Base-by-base conservation (phyloP, 1,140 invertebrate genomes). In the Drosophila guanche region DNA sequence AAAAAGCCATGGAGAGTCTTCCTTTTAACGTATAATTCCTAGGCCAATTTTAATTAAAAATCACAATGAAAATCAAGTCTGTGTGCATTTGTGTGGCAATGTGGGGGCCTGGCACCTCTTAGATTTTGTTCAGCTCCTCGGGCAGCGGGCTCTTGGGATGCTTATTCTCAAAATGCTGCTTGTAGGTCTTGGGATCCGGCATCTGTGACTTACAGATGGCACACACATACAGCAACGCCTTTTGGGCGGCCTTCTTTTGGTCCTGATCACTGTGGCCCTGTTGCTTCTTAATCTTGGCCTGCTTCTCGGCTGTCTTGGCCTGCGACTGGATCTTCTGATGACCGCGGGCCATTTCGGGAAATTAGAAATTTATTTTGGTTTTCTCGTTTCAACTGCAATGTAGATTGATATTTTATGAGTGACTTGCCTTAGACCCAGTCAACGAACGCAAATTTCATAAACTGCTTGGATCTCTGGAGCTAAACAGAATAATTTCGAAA, bases 171-270 rank as follows among this genome's bases (percentile, higher is more conserved):
- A 99, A 99, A 92, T 99, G 99, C 91, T 99, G 98, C 90, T 98
- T 99, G 92, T 99, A 99, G 5, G 99, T 99, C 93, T 99, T 99
- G 43, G 97, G 97, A 92, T 99, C 98, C 6, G 98, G 98, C 98
- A 99, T 99, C 93, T 98, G 97, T 5, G 98, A 95, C 98, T 98
- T 99, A 92, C 98, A 99, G 53, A 99, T 95, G 48, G 93, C 92
- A 92, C 99, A 99, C 55, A 96, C 95, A 91, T 97, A 95, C 20
- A 96, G 95, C 6, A 99, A 93, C 4, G 98, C 98, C 92, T 98
- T 98, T 79, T 96, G 95, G 1, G 98, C 98, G 48, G 98, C 98
- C 89, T 98, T 98, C 91, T 99, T 99, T 91, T 99, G 98, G 55
- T 98, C 97, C 72, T 93, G 96, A 48, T 95, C 95, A 92, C 95